Percentiles rank a stretch among this genome's conserved stretches.
Evolutionary conservation across 2,888 invertebrate species (phyloP).

Genomic region (Leptopilina myrica): DNA sequence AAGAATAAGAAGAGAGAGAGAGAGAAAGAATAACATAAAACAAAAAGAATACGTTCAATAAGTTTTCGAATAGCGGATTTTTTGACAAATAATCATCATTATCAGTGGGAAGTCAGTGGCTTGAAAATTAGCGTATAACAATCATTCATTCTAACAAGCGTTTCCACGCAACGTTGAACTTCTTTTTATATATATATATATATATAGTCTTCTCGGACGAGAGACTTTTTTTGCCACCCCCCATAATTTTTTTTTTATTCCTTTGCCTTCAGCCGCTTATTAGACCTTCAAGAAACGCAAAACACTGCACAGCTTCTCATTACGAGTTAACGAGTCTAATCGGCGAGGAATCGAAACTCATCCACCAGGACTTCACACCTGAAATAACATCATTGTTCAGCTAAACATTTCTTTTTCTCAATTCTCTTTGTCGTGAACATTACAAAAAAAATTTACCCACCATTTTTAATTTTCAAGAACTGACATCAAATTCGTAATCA

Average conservation of each 20-base stretch:
- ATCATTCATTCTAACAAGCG: conserved; percentile 28
- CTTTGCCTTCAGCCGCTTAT: conserved; percentile 10
- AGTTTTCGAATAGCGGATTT: neutral
- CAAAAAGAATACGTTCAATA: neutral
- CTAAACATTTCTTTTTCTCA: no score
- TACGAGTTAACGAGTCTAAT: conserved; percentile 38
- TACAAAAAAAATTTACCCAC: no score
- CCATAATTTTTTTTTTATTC: neutral
- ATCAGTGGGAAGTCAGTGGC: neutral
- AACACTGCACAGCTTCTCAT: conserved; percentile 41
- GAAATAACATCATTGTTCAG: no score
- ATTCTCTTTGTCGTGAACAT: no score
- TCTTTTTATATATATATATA: no score
- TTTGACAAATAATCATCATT: conserved; percentile 22
- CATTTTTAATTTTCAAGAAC: no score
- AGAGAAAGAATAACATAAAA: no score
- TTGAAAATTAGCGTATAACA: conserved; percentile 33
- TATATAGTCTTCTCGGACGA: neutral
- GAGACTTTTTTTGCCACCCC: conserved; percentile 5
- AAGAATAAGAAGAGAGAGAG: neutral
- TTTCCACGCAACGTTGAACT: conserved; percentile 18
- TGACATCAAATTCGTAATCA: no score
- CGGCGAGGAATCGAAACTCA: conserved; percentile 36
- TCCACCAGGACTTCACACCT: conserved; percentile 32
- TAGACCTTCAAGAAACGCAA: conserved; percentile 33